Evolutionary conservation across 1,140 invertebrate species (phyloP), one percentile per base, ranked within the genome.

Genomic region (Drosophila pallidifrons): DNA sequence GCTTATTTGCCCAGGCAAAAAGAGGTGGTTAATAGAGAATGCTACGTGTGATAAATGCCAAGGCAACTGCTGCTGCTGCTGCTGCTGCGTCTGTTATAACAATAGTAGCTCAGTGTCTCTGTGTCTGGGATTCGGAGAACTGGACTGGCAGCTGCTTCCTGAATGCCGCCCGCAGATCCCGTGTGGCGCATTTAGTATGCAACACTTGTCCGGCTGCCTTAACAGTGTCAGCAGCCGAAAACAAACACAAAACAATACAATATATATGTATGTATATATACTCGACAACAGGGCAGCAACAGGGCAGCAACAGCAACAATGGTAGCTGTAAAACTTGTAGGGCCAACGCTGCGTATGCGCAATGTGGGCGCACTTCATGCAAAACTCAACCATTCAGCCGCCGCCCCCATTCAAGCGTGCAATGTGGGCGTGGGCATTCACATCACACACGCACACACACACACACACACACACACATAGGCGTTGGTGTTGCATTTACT

Each of bases 121-220:
- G 58, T 8, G n/a, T 38, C 30, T 16, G 54, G 15, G 15, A 54
- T 32, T 35, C 51, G 51, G 25, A 55, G 30, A 20, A 20, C 41
- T 4, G 59, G 32, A 49, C 10, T 63, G 41, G 52, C 64, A 35
- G 32, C 16, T 15, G 28, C 43, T 58, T 35, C n/a, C 54, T 3
- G 64, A 8, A 10, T 41, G 35, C 35, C 20, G 25, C 6, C 35
- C 51, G 43, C 52, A 41, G 49, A 41, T 57, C 10, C 35, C 45
- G 52, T 49, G 38, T 49, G 38, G 25, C 66, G 51, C 75, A 85
- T 85, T 85, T 86, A 47, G 82, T 86, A 85, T 85, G 82, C 82
- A 86, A 69, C 75, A 43, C 79, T 86, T 86, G 82, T 85, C 67
- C 78, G 64, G 70, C 65, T 55, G 69, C 82, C 70, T 85, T 85